Base-by-base conservation (phyloP, 2,888 invertebrate genomes). In the Tribolium freemani region DNA sequence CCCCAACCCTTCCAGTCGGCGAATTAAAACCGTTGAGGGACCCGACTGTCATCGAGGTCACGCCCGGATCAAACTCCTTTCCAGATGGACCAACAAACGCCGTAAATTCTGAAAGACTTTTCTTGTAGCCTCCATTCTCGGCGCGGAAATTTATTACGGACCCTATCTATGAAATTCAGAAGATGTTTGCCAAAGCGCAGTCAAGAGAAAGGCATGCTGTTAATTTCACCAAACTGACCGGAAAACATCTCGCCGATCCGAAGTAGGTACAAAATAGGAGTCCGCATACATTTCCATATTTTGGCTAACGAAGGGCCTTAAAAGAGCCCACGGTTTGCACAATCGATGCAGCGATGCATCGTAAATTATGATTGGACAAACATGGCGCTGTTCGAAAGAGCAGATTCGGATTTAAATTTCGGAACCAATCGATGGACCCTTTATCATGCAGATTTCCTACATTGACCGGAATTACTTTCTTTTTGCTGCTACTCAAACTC, bases 81-180 rank as follows among this genome's bases (percentile, higher is more conserved):
- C 67, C 57, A 57, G 67, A 21, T 57, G 67, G 57, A 56, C 67
- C 69, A 69, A 69, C 60, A 68, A 68, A 68, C 60, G 72, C 67
- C 68, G 61, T 72, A 68, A 72, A 72, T 72, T 72, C 58, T 72
- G 58, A 72, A 56, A 67, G 72, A 72, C 72, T 72, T 72, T 72
- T 48, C 71, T 51, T 71, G 71, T 71, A 66, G 44, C 45, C 50
- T 50, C 51, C 63, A 63, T 48, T 51, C 57, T 57, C 26, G 50
- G 38, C 46, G 58, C 31, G 8, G 53, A 53, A 69, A 69, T 69
- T 69, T 69, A 69, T 69, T 57, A 48, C 54, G 54, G 66, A 46
- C 66, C 66, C 54, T 66, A 66, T 66, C 66, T 66, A 66, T 56
- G 67, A 67, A 67, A 67, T 67, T 67, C 67, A 57, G 67, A 67